Conservation (phyloP, 2,888 invertebrate genomes). For the Parnassius apollo region DNA sequence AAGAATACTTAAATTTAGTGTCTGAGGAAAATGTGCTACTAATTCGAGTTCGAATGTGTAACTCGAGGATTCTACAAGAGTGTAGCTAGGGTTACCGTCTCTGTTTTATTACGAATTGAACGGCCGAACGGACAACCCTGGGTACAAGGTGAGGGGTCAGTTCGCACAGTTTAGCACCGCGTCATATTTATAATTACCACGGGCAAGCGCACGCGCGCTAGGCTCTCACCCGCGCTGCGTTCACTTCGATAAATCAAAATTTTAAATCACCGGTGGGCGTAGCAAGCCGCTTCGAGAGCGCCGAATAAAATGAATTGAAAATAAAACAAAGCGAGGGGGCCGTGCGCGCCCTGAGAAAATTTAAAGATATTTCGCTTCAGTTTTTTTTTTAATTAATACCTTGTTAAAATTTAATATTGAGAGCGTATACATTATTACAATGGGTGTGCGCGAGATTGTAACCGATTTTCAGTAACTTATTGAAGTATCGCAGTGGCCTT, state of each 20-base stretch:
- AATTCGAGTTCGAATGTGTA: no score
- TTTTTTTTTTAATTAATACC: conserved; percentile 81
- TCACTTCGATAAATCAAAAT: conserved; percentile 78
- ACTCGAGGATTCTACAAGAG: no score
- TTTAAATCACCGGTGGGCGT: conserved; percentile 81
- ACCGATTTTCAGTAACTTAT: conserved; percentile 76
- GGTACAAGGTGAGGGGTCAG: conserved; percentile 63
- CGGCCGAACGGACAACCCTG: conserved; percentile 36
- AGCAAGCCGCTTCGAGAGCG: conserved; percentile 66
- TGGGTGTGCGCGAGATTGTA: conserved; percentile 77
- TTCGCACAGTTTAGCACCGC: conserved; percentile 78
- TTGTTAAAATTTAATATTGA: conserved; percentile 82
- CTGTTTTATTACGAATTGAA: no score
- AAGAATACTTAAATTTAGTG: no score
- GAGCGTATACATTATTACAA: conserved; percentile 79
- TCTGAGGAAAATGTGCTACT: no score
- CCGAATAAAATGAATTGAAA: conserved; percentile 81
- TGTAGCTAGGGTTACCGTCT: no score
- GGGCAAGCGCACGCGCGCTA: conserved; percentile 53
- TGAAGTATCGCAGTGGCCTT: conserved; percentile 61
- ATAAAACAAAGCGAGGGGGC: conserved; percentile 74
- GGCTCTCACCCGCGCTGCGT: conserved; percentile 59
- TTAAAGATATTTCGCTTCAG: conserved; percentile 79
- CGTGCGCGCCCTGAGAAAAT: conserved; percentile 76
- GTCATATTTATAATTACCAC: conserved; percentile 80